Conservation (phyloP, 2,888 invertebrate species). For the Proisotoma minuta region DNA sequence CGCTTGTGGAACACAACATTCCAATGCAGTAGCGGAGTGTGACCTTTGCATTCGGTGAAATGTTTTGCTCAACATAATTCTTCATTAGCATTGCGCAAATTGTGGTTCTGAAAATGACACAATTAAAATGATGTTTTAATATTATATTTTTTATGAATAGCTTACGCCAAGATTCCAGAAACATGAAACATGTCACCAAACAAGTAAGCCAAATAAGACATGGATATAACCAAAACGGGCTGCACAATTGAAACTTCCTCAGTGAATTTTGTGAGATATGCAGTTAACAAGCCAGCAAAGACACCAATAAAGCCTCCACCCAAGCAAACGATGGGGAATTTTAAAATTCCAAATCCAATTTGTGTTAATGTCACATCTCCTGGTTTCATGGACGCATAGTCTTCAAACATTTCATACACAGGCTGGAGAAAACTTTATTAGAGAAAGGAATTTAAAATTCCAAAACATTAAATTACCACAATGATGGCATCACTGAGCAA, state of each 20-base stretch:
- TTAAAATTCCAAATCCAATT: constrained; percentile 75
- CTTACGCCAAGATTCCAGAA: constrained; percentile 97
- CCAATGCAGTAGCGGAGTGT: constrained; percentile 98
- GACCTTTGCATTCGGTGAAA: constrained; percentile 94
- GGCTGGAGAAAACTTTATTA: constrained; percentile 56
- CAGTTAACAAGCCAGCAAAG: constrained; percentile 91
- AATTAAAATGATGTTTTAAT: too few species aligned
- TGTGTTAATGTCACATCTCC: constrained; percentile 73
- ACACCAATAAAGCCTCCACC: constrained; percentile 90
- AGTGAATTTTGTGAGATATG: constrained; percentile 89
- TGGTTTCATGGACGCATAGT: constrained; percentile 83
- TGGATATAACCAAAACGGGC: constrained; percentile 95
- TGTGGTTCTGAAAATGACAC: constrained; percentile 87
- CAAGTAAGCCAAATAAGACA: constrained; percentile 95
- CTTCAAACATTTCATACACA: constrained; percentile 93
- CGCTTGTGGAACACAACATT: constrained; percentile 96
- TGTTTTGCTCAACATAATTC: constrained; percentile 96
- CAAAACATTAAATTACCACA: constrained; percentile 59
- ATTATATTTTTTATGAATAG: too few species aligned
- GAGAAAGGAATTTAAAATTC: background rate
- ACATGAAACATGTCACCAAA: constrained; percentile 98
- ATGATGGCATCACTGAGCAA: constrained; percentile 97
- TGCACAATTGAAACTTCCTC: constrained; percentile 94
- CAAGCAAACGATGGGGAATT: constrained; percentile 86
- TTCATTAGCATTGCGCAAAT: constrained; percentile 99